A percentile compares a stretch with the other conserved stretches of the same genome.
Evolutionary conservation across 2,113 vertebrate genomes (phyloP).

Genomic region (Trogon melanurus): DNA sequence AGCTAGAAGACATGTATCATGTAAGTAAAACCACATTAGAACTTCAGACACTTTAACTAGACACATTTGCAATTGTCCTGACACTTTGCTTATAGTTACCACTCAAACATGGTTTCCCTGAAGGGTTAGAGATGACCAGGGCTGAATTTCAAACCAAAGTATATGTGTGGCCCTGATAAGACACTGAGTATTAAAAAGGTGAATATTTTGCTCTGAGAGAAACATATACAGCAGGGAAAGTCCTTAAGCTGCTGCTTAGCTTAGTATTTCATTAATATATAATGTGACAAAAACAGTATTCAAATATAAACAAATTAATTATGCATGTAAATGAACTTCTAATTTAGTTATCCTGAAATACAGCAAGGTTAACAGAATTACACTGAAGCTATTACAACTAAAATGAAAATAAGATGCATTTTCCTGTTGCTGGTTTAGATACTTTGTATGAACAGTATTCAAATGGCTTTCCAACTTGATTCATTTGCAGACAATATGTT

Average conservation of each 20-base stretch:
- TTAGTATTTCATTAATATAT: conserved; percentile 27
- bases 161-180: not conserved
- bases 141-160: not conserved
- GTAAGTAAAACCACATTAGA: not conserved
- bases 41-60: not conserved
- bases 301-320: conserved; percentile 42
- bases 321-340: conserved; percentile 29
- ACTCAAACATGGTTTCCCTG: not conserved
- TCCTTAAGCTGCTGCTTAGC: conserved; percentile 7
- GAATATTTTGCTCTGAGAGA: not conserved
- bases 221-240: not conserved
- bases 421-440: conserved; percentile 23
- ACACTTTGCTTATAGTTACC: not conserved
- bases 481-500: not conserved
- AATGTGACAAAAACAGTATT: conserved; percentile 6
- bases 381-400: conserved; percentile 26
- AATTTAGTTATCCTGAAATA: conserved; percentile 48
- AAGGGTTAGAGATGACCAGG: not conserved
- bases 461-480: conserved; percentile 7
- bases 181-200: not conserved
- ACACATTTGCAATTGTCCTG: not conserved
- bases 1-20: not conserved
- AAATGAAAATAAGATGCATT: conserved; percentile 50
- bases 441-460: conserved; percentile 1
- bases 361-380: conserved; percentile 46